Conservation (phyloP, 2,888 invertebrate species). For the Ectropis crepuscularia region DNA sequence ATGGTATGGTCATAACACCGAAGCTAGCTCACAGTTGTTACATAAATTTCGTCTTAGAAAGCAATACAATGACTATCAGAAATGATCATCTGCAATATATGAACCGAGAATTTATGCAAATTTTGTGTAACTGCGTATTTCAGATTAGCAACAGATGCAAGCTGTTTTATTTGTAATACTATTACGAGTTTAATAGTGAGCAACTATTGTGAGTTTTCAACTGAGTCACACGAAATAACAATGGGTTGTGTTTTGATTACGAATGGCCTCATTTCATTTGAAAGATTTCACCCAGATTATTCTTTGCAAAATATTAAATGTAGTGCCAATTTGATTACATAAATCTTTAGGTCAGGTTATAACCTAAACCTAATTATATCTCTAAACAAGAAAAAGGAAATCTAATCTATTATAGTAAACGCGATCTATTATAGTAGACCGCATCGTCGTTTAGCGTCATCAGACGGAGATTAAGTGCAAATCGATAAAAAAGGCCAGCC, state of each 20-base stretch:
- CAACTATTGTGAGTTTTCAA: conserved; percentile 26
- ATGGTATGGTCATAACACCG: conserved; percentile 32
- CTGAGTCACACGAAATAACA: conserved; percentile 29
- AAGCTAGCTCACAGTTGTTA: conserved; percentile 31
- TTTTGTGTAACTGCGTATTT: conserved; percentile 10
- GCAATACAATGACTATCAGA: conserved; percentile 34
- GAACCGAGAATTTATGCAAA: conserved; percentile 7
- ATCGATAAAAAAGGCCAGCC: too few species aligned
- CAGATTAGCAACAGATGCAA: conserved; percentile 9
- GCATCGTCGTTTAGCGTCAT: too few species aligned
- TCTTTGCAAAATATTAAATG: conserved; percentile 10
- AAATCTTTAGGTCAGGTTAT: conserved; percentile 4
- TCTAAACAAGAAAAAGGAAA: too few species aligned
- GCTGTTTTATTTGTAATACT: conserved; percentile 17
- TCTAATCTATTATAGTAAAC: too few species aligned
- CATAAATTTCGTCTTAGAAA: conserved; percentile 34
- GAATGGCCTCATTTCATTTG: conserved; percentile 23
- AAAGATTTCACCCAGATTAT: conserved; percentile 13
- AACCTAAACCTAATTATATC: background rate
- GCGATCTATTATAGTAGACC: too few species aligned
- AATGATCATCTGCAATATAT: conserved; percentile 20
- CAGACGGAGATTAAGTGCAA: too few species aligned
- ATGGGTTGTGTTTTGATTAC: conserved; percentile 29
- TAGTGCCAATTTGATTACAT: conserved; percentile 9
- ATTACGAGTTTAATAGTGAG: conserved; percentile 22